Evolutionary conservation across 2,797 vertebrate species (phyloP).

Genomic region (Danionella dracula): DNA sequence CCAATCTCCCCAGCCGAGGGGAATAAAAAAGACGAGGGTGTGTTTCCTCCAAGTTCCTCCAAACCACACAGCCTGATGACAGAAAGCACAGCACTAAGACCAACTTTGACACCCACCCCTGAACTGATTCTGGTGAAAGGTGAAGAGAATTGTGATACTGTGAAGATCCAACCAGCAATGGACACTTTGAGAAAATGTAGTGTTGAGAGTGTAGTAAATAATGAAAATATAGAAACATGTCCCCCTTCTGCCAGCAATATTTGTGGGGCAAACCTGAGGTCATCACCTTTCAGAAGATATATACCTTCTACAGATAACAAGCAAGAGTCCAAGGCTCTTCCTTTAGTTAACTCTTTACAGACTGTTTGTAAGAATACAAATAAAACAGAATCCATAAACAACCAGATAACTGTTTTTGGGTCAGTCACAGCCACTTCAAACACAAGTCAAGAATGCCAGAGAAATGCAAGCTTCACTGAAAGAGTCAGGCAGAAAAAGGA

Average conservation of each 20-base stretch:
- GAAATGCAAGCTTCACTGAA: conserved; percentile 65
- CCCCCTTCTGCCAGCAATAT: conserved; percentile 5
- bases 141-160: conserved; percentile 31
- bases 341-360: conserved; percentile 10
- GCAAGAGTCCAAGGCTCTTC: not conserved
- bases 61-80: not conserved
- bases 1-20: conserved; percentile 25
- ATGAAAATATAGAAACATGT: not conserved
- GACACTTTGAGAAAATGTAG: conserved; percentile 35
- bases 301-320: conserved; percentile 1
- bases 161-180: conserved; percentile 33
- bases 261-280: conserved; percentile 25
- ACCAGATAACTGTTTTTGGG: conserved; percentile 49
- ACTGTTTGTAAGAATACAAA: conserved; percentile 39
- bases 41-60: too few species aligned
- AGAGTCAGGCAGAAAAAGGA: conserved; percentile 47
- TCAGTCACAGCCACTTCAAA: conserved; percentile 71
- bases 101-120: not conserved
- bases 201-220: conserved; percentile 13
- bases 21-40: conserved; percentile 32
- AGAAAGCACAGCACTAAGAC: not conserved
- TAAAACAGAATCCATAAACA: conserved; percentile 42
- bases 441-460: conserved; percentile 61
- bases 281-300: conserved; percentile 38
- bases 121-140: not conserved